phyloP scores from a whole-genome alignment of 1,140 invertebrate genomes.

The Drosophila guanche region DNA sequence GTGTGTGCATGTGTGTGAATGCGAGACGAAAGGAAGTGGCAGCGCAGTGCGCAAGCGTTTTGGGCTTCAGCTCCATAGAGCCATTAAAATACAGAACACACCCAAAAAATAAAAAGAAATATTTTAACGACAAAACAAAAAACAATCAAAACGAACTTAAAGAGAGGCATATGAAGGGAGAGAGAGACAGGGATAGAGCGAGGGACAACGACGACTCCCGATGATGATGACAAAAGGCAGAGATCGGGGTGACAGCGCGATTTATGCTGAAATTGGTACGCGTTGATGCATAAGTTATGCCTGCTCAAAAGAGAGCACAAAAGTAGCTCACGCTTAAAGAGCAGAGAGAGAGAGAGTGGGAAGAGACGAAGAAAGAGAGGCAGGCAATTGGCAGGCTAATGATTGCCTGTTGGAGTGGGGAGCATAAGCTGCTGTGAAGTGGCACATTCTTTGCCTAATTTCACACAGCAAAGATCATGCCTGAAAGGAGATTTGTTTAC shows the following conservation, averaged over 20 bases:
- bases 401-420: no score
- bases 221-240: constrained; percentile 66
- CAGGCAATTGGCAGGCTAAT: no score
- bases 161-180: constrained; percentile 1
- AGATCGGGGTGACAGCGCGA: constrained; percentile 71
- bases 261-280: constrained; percentile 79
- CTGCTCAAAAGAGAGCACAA: constrained; percentile 14
- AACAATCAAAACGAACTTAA: constrained; percentile 47
- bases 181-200: constrained; percentile 14
- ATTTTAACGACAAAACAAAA: constrained; percentile 69
- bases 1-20: constrained; percentile 27
- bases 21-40: constrained; percentile 74
- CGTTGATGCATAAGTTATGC: constrained; percentile 78
- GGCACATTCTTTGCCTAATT: no score
- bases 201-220: neutral
- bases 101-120: constrained; percentile 75
- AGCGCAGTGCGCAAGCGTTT: constrained; percentile 64
- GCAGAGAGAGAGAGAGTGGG: neutral
- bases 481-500: no score
- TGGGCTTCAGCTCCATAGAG: constrained; percentile 40
- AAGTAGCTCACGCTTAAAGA: constrained; percentile 55
- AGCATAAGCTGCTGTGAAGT: neutral
- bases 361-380: neutral
- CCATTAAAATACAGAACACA: constrained; percentile 82
- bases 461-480: no score